Evolutionary conservation across 2,888 invertebrate genomes (phyloP), one percentile per base, ranked within the genome.

Genomic region (Catocala nupta): DNA sequence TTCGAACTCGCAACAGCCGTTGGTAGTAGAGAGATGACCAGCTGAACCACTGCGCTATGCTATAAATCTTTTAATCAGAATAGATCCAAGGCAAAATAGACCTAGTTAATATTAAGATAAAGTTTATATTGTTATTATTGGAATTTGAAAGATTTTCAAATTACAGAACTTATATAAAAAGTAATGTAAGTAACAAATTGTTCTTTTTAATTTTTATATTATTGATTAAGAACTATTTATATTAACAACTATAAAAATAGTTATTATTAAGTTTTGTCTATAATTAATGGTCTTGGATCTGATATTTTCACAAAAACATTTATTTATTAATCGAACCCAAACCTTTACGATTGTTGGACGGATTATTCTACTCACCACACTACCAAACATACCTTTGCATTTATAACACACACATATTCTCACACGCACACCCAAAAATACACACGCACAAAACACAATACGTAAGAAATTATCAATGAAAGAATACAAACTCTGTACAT

Each of bases 401-500:
- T 34, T 0, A 42, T 1, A 34, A 42, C 39, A 25, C 44, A 44
- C 10, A 48, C 42, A 48, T 5, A 36, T 11, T 7, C 9, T 7
- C 33, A 48, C 11, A 48, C 48, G 2, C 10, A 47, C 45, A 47
- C 48, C 1, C 25, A 48, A 10, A 33, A 10, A 25, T 2, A 25
- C 4, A 48, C 36, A 39, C 36, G 9, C 36, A 39, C 36, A 39
- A 33, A 49, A 33, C 49, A 49, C 7, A 49, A 9, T 45, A n/a
- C 11, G 25, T 13, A 52, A 59, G 7, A 49, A 65, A 33, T 51
- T 36, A 48, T 65, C 47, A 59, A 53, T 53, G 48, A 53, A 67
- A 70, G 25, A 70, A 55, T 64, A 56, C 42, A 47, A 65, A 62
- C 72, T 70, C 64, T 25, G n/a, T 16, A 73, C 66, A 48, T 25